Base-by-base conservation (phyloP, 2,888 invertebrate species). In the Syritta pipiens region DNA sequence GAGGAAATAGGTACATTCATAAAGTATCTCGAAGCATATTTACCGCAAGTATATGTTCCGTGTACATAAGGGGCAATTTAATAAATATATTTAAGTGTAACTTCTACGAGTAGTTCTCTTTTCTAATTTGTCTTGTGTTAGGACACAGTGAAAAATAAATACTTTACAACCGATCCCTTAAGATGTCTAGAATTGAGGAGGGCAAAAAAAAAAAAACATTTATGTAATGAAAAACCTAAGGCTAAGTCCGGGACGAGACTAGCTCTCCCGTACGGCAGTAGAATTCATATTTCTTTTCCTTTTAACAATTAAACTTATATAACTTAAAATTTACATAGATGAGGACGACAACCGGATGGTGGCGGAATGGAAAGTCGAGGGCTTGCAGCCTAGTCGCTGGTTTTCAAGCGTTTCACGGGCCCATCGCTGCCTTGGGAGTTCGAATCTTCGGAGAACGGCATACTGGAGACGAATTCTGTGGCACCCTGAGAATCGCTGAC, bases 401-500 rank as follows among this genome's bases (percentile, higher is more conserved):
- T 92, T 91, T 95, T 95, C 89, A 95, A 90, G 86, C 94, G 91
- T 88, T 96, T 96, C 7, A 94, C 93, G 3, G 93, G 91, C 1
- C 88, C 88, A 60, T 95, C 95, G 86, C 95, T 95, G 84, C 95
- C 94, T 88, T 96, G 95, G 0, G 96, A 96, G 89, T 96, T 96
- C 7, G 96, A 96, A 87, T 96, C 96, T 89, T 96, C 96, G 0
- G 96, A 96, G 88, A 96, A 96, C 82, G 95, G 94, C 91, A 95
- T 92, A 85, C 95, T 94, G n/a, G 95, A 95, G 69, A 95, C 94
- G 85, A 94, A 94, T 82, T 96, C 96, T 22, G 95, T 95, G 1
- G 95, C 93, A 10, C 96, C 96, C 89, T 96, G 96, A 0, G 96
- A 96, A 89, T 96, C 96, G 86, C 96, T 96, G 4, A 96, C 95